Base-by-base conservation (phyloP, 2,888 invertebrate genomes). In the Drosophila kuntzei region DNA sequence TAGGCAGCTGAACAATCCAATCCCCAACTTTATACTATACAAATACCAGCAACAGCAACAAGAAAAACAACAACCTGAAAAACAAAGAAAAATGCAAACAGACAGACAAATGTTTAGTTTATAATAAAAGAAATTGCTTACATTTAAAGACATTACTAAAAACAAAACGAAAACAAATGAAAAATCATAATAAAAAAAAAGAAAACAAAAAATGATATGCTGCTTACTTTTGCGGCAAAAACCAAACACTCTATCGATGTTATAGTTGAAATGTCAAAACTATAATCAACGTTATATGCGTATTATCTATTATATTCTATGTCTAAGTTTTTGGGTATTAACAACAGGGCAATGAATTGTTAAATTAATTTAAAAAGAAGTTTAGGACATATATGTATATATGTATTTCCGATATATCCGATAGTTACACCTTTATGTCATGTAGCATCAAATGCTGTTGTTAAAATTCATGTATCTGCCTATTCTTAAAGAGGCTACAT, bases 131-230 rank as follows among this genome's bases (percentile, higher is more conserved):
- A 60, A 43, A 51, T 34, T 53, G 34, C 51, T 34, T 60, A 34
- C n/a, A 32, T 59, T 25, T 60, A 60, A 60, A 51, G 25, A 60
- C 59, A 43, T 51, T 51, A 41, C 51, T 50, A 59, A 59, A 49
- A 29, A 27, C 3, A 16, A 14, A 58, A 11, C 14, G 14, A 46
- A 36, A 11, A 29, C 22, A 47, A 58, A 49, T 3, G 11, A 16
- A 20, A 32, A 58, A 39, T n/a, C 12, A 34, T 5, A 41, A 47
- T 39, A 49, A 20, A 29, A 58, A 41, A 37, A 20, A n/a, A 20
- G 7, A 14, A 58, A 27, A 27, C 39, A 29, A 32, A 43, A 34
- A 32, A 22, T n/a, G 25, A 29, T 36, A 6, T 27, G 46, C 46
- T 46, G 46, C 46, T 46, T 46, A 27, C 5, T 46, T 27, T 27